Base-by-base conservation (phyloP, 2,888 invertebrate species). In the Protophormia terraenovae region DNA sequence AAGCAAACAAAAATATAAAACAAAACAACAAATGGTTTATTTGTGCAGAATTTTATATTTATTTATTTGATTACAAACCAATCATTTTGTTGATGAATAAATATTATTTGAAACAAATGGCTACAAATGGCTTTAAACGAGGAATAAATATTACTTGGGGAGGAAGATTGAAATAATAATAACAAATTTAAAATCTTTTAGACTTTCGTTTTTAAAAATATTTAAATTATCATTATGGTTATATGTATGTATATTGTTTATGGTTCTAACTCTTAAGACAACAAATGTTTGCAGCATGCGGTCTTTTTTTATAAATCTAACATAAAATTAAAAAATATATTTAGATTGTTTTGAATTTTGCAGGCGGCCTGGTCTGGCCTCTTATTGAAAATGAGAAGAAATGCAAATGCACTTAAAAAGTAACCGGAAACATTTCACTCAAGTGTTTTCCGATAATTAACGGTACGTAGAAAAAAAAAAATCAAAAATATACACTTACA, bases 371-470 rank as follows among this genome's bases (percentile, higher is more conserved):
- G 32, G 3, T 24, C 55, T 16, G 24, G 12, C 27, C 72, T 32
- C 58, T 66, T 53, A 47, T 41, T 71, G 19, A 50, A 75, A 81
- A 75, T 78, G 62, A n/a, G n/a, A n/a, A n/a, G n/a, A n/a, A n/a
- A 78, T 78, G 78, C 78, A 79, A 82, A 73, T 78, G 73, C 73
- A 71, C 69, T 75, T 32, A 24, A 64, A 47, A 77, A 79, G 66
- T 47, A 62, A 82, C 85, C 85, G 85, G 85, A 85, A 82, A 75
- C 64, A 75, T 58, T 81, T 79, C 71, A 64, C 78, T 82, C 29
- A 78, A 85, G 85, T 85, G 75, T 79, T 85, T 85, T 85, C 78
- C 85, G 82, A 85, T 85, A 85, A 82, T 85, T 82, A 85, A 82
- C 69, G 71, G 64, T 80, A 55, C 41, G 24, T 12, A 58, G n/a